Evolutionary conservation across 2,888 invertebrate species (phyloP), one percentile per base, ranked within the genome.

Genomic region (Idaea biselata): DNA sequence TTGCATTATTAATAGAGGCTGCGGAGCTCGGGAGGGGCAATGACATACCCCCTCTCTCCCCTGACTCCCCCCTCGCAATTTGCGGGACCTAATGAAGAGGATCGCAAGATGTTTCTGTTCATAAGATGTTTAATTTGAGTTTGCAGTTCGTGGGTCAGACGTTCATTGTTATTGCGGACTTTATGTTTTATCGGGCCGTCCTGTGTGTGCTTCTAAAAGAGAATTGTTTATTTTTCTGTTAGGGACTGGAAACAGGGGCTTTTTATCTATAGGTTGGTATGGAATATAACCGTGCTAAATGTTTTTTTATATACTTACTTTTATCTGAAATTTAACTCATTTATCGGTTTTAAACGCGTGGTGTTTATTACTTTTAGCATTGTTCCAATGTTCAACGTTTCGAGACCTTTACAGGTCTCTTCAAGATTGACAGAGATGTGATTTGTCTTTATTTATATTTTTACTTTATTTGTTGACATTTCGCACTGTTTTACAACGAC

Each of bases 1-100:
- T 91, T 91, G 88, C 91, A 92, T 93, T 92, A 93, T 93, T 93
- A 92, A 92, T 92, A 91, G 91, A 89, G 86, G 84, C 86, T 82
- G 81, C 78, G 82, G 76, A 68, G 77, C 68, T 68, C 70, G 76
- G 75, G 73, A 60, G 64, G 70, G 74, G 74, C 77, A 79, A 83
- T 89, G 88, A 89, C 89, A 89, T 82, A 67, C 73, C 73, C 71
- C 77, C 73, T 70, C 16, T 18, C 56, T 14, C 56, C 56, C 18
- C 73, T 64, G 65, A 68, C 66, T 69, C 55, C 73, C 76, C 76
- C 75, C 80, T 69, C 81, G 82, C 90, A 89, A 89, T 87, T 89
- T 89, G 86, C 85, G 86, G 86, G 81, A 85, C 88, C 89, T 92
- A 92, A 92, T 92, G 91, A 92, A 92, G 90, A 92, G 91, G 86